Conservation (phyloP, 2,113 vertebrate species). For the Noturus placidus region DNA sequence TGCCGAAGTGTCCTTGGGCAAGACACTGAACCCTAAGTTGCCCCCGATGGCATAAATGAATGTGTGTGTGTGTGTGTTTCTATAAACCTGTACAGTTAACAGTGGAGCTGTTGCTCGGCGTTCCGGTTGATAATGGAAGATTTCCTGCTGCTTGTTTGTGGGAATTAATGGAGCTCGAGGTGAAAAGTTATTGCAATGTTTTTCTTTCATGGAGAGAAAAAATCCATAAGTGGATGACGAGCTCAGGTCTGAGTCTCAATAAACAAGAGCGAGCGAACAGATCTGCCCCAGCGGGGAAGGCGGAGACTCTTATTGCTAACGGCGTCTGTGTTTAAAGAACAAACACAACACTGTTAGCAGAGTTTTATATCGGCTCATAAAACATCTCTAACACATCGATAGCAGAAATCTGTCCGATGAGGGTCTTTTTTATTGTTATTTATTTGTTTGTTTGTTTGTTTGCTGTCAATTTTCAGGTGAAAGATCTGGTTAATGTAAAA, state of each 20-base stretch:
- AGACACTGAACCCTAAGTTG: no score
- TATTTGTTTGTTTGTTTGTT: no score
- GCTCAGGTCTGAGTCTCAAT: neutral
- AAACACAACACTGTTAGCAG: neutral
- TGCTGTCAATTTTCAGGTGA: neutral
- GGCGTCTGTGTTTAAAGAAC: neutral
- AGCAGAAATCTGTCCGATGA: neutral
- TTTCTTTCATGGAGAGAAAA: slow-evolving; percentile 17
- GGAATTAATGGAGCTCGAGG: slow-evolving; percentile 42
- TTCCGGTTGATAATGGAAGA: slow-evolving; percentile 37
- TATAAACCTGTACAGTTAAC: slow-evolving; percentile 3
- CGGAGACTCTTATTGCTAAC: neutral
- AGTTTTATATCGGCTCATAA: neutral
- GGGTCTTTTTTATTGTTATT: neutral
- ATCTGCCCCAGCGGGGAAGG: slow-evolving; percentile 23
- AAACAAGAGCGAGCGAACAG: slow-evolving; percentile 10
- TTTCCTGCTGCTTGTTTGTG: slow-evolving; percentile 18
- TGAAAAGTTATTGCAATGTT: slow-evolving; percentile 30
- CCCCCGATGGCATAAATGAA: no score
- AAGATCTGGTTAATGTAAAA: neutral
- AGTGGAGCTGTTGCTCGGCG: neutral
- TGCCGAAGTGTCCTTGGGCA: no score
- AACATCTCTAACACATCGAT: neutral
- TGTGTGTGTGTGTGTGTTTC: neutral
- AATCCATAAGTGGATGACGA: neutral